Base-by-base conservation (phyloP, 1,140 invertebrate species). In the Frieseomelitta varia region DNA sequence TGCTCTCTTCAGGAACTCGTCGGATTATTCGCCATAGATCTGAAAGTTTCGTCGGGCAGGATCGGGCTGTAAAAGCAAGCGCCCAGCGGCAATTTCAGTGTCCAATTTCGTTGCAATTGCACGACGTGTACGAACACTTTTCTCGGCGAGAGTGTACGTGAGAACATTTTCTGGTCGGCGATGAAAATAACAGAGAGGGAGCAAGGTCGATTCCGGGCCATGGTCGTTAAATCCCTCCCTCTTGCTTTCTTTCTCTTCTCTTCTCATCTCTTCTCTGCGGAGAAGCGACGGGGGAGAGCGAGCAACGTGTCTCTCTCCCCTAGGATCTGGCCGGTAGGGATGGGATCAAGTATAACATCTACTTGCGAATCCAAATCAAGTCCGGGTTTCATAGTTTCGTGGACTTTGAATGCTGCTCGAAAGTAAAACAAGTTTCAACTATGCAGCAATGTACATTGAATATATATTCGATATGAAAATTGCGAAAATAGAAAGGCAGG, bases 141-240 rank as follows among this genome's bases (percentile, higher is more conserved):
- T 51, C 71, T 51, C 71, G 11, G 47, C 47, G 4, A 39, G 47
- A 47, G n/a, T 53, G 47, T 51, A 39, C 65, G 53, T 51, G 34
- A 61, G 74, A 83, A 58, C 19, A 47, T 55, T 39, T 74, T 68
- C 63, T 77, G 47, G 81, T 87, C 87, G 86, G 74, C 76, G 67
- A 30, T 58, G 77, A 72, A 88, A 81, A 86, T 87, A 86, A 88
- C 76, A 84, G 87, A 87, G 87, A 85, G 65, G 53, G 65, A 68
- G 63, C 77, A 68, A 65, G 71, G 58, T 87, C 87, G 85, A 84
- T 87, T 51, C 39, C 87, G 47, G 76, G 30, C 75, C 75, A 79
- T 58, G 74, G 74, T 88, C 87, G 86, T 88, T 88, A 88, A 88
- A 88, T 76, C 24, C 85, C 61, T 65, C 61, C 55, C 39, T 51